phyloP scores from a whole-genome alignment of 2,888 invertebrate genomes.

The Drosophila imparisetae region DNA sequence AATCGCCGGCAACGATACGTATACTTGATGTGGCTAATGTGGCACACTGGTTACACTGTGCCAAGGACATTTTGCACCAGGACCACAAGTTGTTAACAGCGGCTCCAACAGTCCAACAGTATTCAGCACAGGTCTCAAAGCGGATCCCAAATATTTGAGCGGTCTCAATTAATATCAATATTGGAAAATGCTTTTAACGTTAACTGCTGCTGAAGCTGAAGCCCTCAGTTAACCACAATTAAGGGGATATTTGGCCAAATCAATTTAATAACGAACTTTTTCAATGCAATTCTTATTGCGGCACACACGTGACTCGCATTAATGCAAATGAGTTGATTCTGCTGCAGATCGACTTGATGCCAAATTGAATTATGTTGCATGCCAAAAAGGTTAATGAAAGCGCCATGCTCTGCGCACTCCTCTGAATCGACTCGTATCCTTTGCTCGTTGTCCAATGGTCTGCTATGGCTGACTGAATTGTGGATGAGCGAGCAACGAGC shows the following conservation, averaged over 20 bases:
- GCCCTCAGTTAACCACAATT: slow-evolving; percentile 42
- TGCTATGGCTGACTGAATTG: slow-evolving; percentile 17
- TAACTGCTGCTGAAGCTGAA: background rate
- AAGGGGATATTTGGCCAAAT: slow-evolving; percentile 49
- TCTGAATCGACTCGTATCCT: background rate
- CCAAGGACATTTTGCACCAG: slow-evolving; percentile 9
- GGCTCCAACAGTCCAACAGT: background rate
- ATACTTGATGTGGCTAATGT: slow-evolving; percentile 42
- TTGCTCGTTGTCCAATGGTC: background rate
- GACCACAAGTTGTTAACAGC: slow-evolving; percentile 37
- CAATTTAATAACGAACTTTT: slow-evolving; percentile 65
- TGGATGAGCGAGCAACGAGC: slow-evolving; percentile 30
- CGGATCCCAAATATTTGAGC: slow-evolving; percentile 4
- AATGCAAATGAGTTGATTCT: slow-evolving; percentile 65
- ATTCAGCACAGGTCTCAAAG: slow-evolving; percentile 6
- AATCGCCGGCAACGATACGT: slow-evolving; percentile 46
- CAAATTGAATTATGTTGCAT: slow-evolving; percentile 77
- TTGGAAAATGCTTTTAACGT: slow-evolving; percentile 3
- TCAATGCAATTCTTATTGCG: slow-evolving; percentile 29
- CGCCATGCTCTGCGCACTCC: slow-evolving; percentile 16
- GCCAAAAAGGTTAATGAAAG: slow-evolving; percentile 77
- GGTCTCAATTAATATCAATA: background rate
- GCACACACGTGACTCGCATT: slow-evolving; percentile 65
- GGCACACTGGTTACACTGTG: slow-evolving; percentile 26
- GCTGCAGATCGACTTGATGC: slow-evolving; percentile 44